phyloP scores from a whole-genome alignment of 1,140 invertebrate species.

The Monomorium pharaonis region DNA sequence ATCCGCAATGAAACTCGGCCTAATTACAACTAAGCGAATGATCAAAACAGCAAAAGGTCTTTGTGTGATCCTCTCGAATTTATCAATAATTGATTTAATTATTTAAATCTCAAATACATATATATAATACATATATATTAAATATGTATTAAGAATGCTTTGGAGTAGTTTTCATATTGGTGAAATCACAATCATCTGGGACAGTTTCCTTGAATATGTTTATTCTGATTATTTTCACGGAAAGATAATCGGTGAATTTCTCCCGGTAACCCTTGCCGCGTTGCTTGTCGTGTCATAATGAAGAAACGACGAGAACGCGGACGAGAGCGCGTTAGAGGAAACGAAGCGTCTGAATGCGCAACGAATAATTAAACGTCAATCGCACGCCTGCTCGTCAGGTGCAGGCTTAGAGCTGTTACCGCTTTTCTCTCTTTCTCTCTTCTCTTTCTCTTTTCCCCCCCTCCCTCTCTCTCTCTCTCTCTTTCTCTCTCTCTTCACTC shows the following conservation, averaged over 20 bases:
- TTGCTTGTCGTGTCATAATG: not conserved
- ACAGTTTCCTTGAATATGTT: not conserved
- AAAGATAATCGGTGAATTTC: not conserved
- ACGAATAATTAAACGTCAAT: conserved; percentile 68
- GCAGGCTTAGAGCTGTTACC: conserved; percentile 20
- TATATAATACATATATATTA: no score
- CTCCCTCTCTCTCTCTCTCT: conserved; percentile 21
- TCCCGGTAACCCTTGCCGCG: not conserved
- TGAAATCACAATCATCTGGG: not conserved
- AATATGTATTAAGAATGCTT: not conserved
- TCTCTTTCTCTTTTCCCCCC: conserved; percentile 37
- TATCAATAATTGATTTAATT: conserved; percentile 2
- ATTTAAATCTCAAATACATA: not conserved
- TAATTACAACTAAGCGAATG: not conserved
- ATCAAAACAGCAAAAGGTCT: not conserved
- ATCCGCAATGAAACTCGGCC: not conserved
- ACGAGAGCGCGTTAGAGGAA: conserved; percentile 6
- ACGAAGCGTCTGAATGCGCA: conserved; percentile 34
- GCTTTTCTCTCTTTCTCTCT: conserved; percentile 21
- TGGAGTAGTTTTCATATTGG: not conserved
- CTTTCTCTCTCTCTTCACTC: conserved; percentile 39
- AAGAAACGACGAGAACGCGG: not conserved
- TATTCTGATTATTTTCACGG: not conserved
- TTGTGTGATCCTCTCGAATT: not conserved
- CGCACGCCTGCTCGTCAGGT: conserved; percentile 25